phyloP scores from a whole-genome alignment of 2,113 vertebrate genomes.

The Mungos mungo region DNA sequence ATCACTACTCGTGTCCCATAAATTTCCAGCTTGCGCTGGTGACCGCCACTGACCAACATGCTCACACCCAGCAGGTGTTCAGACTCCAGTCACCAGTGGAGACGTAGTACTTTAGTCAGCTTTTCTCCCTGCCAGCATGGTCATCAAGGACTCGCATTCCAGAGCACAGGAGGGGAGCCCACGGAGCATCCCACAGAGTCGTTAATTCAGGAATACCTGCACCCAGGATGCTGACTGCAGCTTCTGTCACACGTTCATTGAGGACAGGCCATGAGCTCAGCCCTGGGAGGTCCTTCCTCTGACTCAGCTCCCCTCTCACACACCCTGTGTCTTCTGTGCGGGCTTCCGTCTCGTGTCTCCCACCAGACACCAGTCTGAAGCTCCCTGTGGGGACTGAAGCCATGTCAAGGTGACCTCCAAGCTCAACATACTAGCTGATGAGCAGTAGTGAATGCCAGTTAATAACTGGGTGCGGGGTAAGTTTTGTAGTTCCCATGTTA shows the following conservation, averaged over 20 bases:
- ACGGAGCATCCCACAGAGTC: fast-evolving
- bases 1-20: fast-evolving
- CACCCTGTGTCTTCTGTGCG: background rate
- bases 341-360: background rate
- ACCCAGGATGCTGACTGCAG: background rate
- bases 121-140: no score
- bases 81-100: fast-evolving
- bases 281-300: background rate
- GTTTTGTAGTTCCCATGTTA: background rate
- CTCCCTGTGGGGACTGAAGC: no score
- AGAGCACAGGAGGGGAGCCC: background rate
- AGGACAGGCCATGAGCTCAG: no score
- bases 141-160: fast-evolving
- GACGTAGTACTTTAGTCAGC: fast-evolving
- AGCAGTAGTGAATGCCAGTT: background rate
- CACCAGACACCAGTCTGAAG: background rate
- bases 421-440: no score
- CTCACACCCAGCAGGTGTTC: background rate
- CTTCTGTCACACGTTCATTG: background rate
- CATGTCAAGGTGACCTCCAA: background rate
- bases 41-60: fast-evolving
- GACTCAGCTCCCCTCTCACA: fast-evolving
- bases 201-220: fast-evolving
- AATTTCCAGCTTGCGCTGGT: background rate
- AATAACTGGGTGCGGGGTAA: background rate